phyloP scores from a whole-genome alignment of 2,113 vertebrate genomes.

The Prochilodus magdalenae region DNA sequence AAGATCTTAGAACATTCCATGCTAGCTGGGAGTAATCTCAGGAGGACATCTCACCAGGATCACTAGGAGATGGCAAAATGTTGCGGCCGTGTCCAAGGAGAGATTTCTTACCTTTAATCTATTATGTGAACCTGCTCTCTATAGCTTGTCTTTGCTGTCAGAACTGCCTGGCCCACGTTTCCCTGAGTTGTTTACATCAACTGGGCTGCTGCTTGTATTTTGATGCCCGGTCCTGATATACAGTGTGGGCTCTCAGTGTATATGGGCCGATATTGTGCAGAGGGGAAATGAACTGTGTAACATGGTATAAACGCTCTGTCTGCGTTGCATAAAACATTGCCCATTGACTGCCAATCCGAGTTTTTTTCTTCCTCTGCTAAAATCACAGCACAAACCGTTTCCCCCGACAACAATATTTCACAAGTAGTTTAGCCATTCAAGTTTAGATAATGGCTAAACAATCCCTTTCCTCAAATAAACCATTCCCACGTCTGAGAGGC shows the following conservation, averaged over 20 bases:
- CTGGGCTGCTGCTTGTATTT: conserved; percentile 30
- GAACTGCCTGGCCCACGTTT: background rate
- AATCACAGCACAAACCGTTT: conserved; percentile 56
- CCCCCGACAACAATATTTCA: conserved; percentile 57
- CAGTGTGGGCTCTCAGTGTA: conserved; percentile 24
- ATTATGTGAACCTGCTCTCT: background rate
- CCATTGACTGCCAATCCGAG: conserved; percentile 53
- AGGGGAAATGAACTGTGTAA: conserved; percentile 55
- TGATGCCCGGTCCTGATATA: conserved; percentile 33
- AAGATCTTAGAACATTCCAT: no score
- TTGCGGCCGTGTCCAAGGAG: background rate
- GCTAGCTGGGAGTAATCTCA: background rate
- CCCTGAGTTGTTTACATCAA: conserved; percentile 2
- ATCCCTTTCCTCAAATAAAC: conserved; percentile 68
- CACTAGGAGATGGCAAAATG: conserved; percentile 55
- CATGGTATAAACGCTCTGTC: conserved; percentile 54
- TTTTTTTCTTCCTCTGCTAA: conserved; percentile 57
- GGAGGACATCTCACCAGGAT: conserved; percentile 42
- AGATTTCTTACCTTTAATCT: conserved; percentile 7
- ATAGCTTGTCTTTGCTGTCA: background rate
- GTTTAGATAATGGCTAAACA: conserved; percentile 69
- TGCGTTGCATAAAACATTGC: conserved; percentile 48
- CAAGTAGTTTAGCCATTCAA: conserved; percentile 38
- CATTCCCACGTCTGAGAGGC: conserved; percentile 32
- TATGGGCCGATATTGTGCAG: conserved; percentile 27